Conservation (phyloP, 2,888 invertebrate species). For the Eudasyphora cyanicolor region DNA sequence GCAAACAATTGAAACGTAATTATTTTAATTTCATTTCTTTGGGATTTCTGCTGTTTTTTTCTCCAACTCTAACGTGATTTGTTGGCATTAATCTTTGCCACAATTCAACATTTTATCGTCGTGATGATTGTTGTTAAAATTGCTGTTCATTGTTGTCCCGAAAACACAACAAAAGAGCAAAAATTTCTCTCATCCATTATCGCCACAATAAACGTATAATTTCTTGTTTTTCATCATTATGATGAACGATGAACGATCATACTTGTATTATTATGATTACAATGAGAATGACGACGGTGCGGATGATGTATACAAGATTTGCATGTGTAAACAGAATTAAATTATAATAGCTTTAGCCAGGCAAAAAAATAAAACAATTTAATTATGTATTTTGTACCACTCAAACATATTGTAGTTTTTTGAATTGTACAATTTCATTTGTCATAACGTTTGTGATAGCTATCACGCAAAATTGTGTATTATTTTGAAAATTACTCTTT, state of each 20-base stretch:
- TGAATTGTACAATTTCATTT: too few species aligned
- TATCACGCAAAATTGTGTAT: too few species aligned
- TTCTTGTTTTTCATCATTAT: too few species aligned
- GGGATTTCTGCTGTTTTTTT: neutral
- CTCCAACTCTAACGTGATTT: conserved; percentile 14
- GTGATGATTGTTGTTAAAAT: conserved; percentile 9
- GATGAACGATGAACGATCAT: too few species aligned
- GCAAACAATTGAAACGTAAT: too few species aligned
- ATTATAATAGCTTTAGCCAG: conserved; percentile 7
- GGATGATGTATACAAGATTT: neutral
- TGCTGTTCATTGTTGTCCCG: neutral
- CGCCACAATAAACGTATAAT: conserved; percentile 26
- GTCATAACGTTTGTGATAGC: too few species aligned
- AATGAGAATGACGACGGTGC: neutral
- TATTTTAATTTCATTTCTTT: neutral
- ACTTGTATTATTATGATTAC: neutral
- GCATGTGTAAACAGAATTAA: conserved; percentile 8
- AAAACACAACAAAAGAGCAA: neutral
- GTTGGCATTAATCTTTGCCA: conserved; percentile 1
- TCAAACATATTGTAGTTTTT: too few species aligned
- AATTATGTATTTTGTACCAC: neutral
- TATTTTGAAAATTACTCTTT: too few species aligned
- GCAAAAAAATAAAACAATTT: neutral
- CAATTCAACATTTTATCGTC: conserved; percentile 9
- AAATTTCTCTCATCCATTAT: conserved; percentile 2